A percentile compares a stretch with the other conserved stretches of the same genome.
These are phyloP conservation scores for Prionchulus punctatus DNA, from an alignment of 2,888 invertebrate genomes.

Conservation along the genomic window DNA sequence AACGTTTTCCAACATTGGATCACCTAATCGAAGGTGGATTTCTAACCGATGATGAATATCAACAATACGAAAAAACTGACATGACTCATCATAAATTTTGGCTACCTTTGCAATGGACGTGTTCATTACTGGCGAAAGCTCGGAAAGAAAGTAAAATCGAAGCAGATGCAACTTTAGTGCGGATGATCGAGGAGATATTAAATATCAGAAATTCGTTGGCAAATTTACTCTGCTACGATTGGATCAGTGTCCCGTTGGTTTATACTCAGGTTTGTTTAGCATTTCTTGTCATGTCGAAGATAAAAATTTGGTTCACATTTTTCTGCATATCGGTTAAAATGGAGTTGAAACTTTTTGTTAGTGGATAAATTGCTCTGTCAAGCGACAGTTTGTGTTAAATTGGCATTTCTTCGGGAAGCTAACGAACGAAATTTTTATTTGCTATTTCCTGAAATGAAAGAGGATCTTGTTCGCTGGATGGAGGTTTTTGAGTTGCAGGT, in stretches of 20 bases:
- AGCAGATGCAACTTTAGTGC: background rate
- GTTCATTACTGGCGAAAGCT: background rate
- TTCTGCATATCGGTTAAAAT: no score
- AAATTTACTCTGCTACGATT: constrained; percentile 32
- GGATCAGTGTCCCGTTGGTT: constrained; percentile 35
- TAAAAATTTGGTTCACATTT: no score
- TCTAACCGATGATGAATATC: background rate
- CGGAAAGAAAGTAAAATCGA: background rate
- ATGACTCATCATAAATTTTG: constrained; percentile 4
- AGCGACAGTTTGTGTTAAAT: no score
- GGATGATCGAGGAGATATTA: constrained; percentile 1
- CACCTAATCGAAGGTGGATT: background rate
- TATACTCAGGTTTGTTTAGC: constrained; percentile 35
- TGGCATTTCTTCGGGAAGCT: no score
- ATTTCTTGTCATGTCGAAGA: no score
- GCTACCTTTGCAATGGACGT: constrained; percentile 1
- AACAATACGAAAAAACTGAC: background rate
- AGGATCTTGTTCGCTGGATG: no score
- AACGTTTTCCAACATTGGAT: constrained; percentile 2
- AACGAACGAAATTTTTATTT: no score
- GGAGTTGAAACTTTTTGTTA: no score
- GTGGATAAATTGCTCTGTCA: no score
- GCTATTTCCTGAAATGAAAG: no score
- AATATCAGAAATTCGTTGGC: background rate
- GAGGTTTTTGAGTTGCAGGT: constrained; percentile 50